Base-by-base conservation (phyloP, 2,888 invertebrate species). In the Masnerella sp. region DNA sequence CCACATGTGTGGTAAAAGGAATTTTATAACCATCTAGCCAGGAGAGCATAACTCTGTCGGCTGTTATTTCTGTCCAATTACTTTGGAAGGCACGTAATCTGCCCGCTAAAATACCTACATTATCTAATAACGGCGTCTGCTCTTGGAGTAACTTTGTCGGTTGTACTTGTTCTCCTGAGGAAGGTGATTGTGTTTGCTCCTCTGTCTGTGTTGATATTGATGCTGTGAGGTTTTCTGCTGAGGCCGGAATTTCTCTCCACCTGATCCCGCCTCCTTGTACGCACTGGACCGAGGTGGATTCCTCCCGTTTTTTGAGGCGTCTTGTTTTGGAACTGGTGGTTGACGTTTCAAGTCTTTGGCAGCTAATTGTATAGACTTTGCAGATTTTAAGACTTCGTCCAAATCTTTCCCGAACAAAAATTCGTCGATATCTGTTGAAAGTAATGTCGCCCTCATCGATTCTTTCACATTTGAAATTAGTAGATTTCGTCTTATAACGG, bases 11-110 rank as follows among this genome's bases (percentile, higher is more conserved):
- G 18, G 14, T 0, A n/a, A 70, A 49, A 0, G 43, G 28, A 7
- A 71, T 72, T 38, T 58, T 51, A 14, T 59, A 62, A 0, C 74
- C 74, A 2, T 28, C 9, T 1, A 75, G 12, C 32, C 51, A 62
- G 0, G 42, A 25, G 2, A 75, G 14, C 2, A 75, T 17, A 30
- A 67, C 38, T 22, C n/a, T 18, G 18, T 71, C 54, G 1, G 43
- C 8, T 0, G 67, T 62, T 8, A 71, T 45, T 25, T 54, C 20
- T 38, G 15, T 2, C 74, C 61, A 75, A 1, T 43, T 5, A 9
- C 45, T 7, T 0, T 9, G 2, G 9, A 67, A 71, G 3, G 1
- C 1, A 1, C 1, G 8, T 8, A 75, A 17, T 30, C 74, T 43
- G 1, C 70, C 67, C 0, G 71, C 67, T 12, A 11, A 4, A 0